Conservation (phyloP, 53 echinoderm and acorn worm species). For the Patiria pectinifera region DNA sequence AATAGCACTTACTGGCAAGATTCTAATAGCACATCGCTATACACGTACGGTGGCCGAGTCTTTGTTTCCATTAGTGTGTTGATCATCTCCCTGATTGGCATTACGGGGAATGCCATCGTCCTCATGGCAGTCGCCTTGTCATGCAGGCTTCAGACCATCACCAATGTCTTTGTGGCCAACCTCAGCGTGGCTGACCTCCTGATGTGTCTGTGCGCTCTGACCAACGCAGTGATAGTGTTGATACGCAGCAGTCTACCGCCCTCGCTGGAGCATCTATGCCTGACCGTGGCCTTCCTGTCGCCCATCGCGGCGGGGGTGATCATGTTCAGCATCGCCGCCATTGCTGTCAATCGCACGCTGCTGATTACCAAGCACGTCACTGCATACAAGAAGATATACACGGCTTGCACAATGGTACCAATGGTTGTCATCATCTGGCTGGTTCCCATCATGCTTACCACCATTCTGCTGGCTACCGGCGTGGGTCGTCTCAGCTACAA, state of each 20-base stretch:
- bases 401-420: neutral
- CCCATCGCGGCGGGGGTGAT: constrained; percentile 14
- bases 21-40: constrained; percentile 4
- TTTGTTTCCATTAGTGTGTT: neutral
- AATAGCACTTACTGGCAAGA: too few species aligned
- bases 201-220: constrained; percentile 30
- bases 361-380: constrained; percentile 37
- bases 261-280: constrained; percentile 23
- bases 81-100: constrained; percentile 1
- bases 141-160: constrained; percentile 45
- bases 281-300: constrained; percentile 6
- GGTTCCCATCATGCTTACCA: neutral
- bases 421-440: constrained; percentile 35
- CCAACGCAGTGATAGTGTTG: constrained; percentile 9
- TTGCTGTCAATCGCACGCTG: constrained; percentile 46
- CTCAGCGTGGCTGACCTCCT: constrained; percentile 36
- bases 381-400: constrained; percentile 24
- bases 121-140: constrained; percentile 43
- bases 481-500: constrained; percentile 32
- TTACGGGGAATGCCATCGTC: constrained; percentile 35
- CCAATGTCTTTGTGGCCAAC: constrained; percentile 58
- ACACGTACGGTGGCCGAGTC: constrained; percentile 29
- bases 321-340: constrained; percentile 46
- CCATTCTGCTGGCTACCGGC: neutral
- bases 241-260: constrained; percentile 21